phyloP scores from a whole-genome alignment of 1,140 invertebrate species.

The Caenorhabditis elegans region WBcel235 BX284606.5:7014501-7015000 shows the following conservation, averaged over 20 bases:
- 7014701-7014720: too few relatives aligned
- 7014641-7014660: too few relatives aligned
- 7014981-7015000: not conserved
- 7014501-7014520: too few relatives aligned
- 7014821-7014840: constrained; percentile 7
- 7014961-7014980: not conserved
- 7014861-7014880: constrained; percentile 17
- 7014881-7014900: constrained; percentile 21
- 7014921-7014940: constrained; percentile 29
- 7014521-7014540: too few relatives aligned
- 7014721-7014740: not conserved
- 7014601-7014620: too few relatives aligned
- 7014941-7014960: not conserved
- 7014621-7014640: too few relatives aligned
- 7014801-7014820: constrained; percentile 18
- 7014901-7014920: not conserved
- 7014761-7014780: constrained; percentile 20
- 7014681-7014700: too few relatives aligned
- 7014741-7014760: not conserved
- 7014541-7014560: too few relatives aligned
- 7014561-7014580: too few relatives aligned
- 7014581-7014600: too few relatives aligned
- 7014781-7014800: not conserved
- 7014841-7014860: not conserved
- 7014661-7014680: too few relatives aligned